phyloP scores from a whole-genome alignment of 2,888 invertebrate genomes.

The Lithodes maja region DNA sequence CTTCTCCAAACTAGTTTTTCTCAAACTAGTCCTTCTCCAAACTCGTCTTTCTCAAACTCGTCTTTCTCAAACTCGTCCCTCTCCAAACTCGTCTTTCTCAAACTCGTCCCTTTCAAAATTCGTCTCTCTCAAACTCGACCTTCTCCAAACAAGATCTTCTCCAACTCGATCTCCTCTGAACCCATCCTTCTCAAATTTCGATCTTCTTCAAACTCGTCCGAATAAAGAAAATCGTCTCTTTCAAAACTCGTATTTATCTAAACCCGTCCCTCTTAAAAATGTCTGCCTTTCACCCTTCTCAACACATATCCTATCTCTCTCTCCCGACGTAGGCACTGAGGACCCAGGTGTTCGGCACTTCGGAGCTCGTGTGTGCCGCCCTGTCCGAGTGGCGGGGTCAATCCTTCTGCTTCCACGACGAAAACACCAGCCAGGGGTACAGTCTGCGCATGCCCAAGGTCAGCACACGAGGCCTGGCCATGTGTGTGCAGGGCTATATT shows the following conservation, averaged over 20 bases:
- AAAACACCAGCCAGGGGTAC: constrained; percentile 26
- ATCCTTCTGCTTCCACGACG: constrained; percentile 53
- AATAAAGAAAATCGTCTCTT: neutral
- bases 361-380: constrained; percentile 28
- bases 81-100: neutral
- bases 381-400: constrained; percentile 52
- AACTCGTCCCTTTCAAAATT: neutral
- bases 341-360: constrained; percentile 37
- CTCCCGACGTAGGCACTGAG: constrained; percentile 34
- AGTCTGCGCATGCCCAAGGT: constrained; percentile 33
- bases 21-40: neutral
- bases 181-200: neutral
- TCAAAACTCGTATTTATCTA: neutral
- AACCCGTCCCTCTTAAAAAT: neutral
- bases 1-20: no score
- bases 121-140: neutral
- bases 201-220: no score
- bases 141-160: no score
- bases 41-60: no score
- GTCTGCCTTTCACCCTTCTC: neutral
- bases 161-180: no score
- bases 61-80: neutral
- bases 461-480: constrained; percentile 52
- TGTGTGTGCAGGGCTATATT: constrained; percentile 64
- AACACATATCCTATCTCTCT: neutral